These are phyloP conservation scores for Mormyrus lacerda DNA, from an alignment of 2,113 vertebrate species.

Conservation along the genomic window DNA sequence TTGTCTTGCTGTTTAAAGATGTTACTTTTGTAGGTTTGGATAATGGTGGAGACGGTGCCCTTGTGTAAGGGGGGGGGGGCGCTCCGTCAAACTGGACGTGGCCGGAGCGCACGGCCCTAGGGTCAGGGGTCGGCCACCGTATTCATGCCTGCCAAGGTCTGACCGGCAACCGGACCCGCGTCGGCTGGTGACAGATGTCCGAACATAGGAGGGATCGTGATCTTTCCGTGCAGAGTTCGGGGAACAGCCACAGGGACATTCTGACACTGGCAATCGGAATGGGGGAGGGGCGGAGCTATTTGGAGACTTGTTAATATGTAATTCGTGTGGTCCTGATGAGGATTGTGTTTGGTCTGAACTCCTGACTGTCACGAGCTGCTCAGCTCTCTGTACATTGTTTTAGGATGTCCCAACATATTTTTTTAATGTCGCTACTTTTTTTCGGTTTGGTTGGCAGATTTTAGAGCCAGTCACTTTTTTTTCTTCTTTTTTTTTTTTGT, in stretches of 20 bases:
- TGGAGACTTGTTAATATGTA: background rate
- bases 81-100: background rate
- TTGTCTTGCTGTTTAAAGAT: background rate
- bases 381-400: background rate
- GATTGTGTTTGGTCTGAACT: background rate
- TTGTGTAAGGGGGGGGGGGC: background rate
- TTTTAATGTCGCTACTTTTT: background rate
- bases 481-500: background rate
- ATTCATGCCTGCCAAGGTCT: background rate
- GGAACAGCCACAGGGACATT: background rate
- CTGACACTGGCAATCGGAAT: background rate
- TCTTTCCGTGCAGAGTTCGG: background rate
- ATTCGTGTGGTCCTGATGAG: background rate
- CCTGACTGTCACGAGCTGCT: background rate
- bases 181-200: background rate
- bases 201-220: background rate
- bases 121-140: background rate
- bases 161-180: background rate
- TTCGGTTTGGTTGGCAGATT: background rate
- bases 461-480: background rate
- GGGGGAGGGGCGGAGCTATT: background rate
- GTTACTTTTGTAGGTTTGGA: background rate
- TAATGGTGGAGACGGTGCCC: background rate
- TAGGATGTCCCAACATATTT: background rate
- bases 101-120: background rate